These are phyloP conservation scores for Leptinotarsa undecemlineata DNA, from an alignment of 1,140 invertebrate genomes.

Conservation along the genomic window DNA sequence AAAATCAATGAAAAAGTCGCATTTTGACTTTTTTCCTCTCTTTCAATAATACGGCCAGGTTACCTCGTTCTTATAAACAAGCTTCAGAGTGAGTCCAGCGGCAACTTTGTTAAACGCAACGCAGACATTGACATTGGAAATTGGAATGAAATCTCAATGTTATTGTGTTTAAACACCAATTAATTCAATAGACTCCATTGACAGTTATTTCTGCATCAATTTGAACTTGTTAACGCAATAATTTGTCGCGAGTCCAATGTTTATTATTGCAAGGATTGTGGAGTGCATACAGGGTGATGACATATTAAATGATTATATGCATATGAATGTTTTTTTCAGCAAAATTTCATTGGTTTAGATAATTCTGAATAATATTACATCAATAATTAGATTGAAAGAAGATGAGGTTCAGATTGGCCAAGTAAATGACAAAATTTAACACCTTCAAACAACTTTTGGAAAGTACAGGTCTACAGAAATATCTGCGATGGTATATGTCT, in stretches of 20 bases:
- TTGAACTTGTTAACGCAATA: slow-evolving; percentile 6
- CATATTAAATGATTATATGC: no score
- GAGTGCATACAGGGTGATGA: no score
- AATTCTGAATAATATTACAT: no score
- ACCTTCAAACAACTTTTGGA: no score
- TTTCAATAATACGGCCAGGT: not conserved
- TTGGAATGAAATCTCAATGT: slow-evolving; percentile 5
- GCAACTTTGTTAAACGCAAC: not conserved
- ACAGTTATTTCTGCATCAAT: slow-evolving; percentile 6
- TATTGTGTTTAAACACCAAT: slow-evolving; percentile 6
- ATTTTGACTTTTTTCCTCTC: not conserved
- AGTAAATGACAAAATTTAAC: no score
- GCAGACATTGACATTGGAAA: slow-evolving; percentile 5
- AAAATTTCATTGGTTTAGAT: no score
- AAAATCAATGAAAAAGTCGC: not conserved
- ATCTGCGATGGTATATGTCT: no score
- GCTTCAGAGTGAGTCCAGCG: not conserved
- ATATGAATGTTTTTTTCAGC: no score
- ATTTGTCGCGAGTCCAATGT: slow-evolving; percentile 1
- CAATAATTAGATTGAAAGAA: no score
- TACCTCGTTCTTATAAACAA: not conserved
- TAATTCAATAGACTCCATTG: not conserved
- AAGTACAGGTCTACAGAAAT: no score
- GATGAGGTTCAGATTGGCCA: no score
- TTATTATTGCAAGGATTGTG: not conserved